Evolutionary conservation across 1,140 invertebrate genomes (phyloP).

Genomic region (Panagrolaimus sp.): DNA sequence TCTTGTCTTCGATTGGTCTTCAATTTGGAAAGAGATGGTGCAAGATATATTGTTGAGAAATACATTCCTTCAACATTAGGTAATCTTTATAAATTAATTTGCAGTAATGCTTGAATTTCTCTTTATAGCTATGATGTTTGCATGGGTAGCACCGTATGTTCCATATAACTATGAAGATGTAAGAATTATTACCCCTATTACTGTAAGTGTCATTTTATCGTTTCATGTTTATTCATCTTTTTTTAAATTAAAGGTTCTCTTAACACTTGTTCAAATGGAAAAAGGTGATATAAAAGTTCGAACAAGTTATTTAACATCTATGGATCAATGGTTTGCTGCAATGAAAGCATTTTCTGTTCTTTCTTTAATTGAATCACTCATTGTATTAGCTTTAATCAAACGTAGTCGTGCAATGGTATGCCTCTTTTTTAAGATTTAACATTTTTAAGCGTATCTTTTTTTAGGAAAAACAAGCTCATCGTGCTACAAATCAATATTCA

Average conservation of each 20-base stretch:
- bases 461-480: conserved; percentile 46
- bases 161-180: conserved; percentile 58
- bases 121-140: conserved; percentile 42
- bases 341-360: conserved; percentile 55
- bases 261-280: conserved; percentile 57
- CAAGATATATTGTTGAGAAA: conserved; percentile 54
- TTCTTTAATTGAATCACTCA: conserved; percentile 47
- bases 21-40: conserved; percentile 46
- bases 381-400: conserved; percentile 53
- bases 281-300: conserved; percentile 51
- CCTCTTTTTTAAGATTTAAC: conserved; percentile 8
- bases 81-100: conserved; percentile 19
- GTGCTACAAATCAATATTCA: conserved; percentile 52
- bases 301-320: conserved; percentile 54
- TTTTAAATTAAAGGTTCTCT: conserved; percentile 40
- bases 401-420: conserved; percentile 49
- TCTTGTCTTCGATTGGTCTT: conserved; percentile 51
- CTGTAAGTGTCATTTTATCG: conserved; percentile 22
- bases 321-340: conserved; percentile 55
- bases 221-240: conserved; percentile 22
- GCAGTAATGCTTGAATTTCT: neutral
- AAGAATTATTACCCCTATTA: conserved; percentile 56
- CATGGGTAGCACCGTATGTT: conserved; percentile 57
- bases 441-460: neutral
- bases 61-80: conserved; percentile 51